A percentile compares a stretch with the other conserved stretches of the same genome.
phyloP scores from a whole-genome alignment of 2,888 invertebrate species.

The Miltochrista miniata region DNA sequence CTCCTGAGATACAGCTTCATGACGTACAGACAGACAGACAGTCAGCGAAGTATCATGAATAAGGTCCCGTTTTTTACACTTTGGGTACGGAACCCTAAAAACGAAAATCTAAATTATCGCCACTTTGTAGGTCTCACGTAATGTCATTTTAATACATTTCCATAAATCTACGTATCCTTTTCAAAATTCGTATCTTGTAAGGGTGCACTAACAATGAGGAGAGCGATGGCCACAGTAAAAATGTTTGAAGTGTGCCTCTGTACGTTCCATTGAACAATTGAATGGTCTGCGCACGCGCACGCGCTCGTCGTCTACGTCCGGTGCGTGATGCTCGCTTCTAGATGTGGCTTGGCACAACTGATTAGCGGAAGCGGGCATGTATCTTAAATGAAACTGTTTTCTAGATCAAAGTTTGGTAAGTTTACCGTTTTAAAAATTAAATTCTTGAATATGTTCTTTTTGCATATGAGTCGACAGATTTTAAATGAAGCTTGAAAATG shows the following conservation, averaged over 20 bases:
- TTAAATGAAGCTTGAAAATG: too few species aligned
- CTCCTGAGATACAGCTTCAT: too few species aligned
- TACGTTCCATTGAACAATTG: slow-evolving; percentile 77
- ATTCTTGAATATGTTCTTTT: too few species aligned
- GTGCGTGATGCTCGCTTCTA: slow-evolving; percentile 62
- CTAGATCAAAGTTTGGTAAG: too few species aligned
- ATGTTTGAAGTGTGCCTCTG: slow-evolving; percentile 82
- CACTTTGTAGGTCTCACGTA: too few species aligned
- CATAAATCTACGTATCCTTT: slow-evolving; percentile 1
- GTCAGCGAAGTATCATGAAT: too few species aligned
- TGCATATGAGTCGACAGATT: too few species aligned
- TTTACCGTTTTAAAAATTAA: too few species aligned
- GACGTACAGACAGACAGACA: too few species aligned
- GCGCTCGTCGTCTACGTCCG: slow-evolving; percentile 69
- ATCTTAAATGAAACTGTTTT: too few species aligned
- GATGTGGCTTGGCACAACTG: slow-evolving; percentile 25
- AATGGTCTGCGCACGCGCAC: slow-evolving; percentile 70
- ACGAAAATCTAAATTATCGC: not conserved
- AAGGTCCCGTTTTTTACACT: too few species aligned
- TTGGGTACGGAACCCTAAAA: too few species aligned
- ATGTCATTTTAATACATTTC: not conserved
- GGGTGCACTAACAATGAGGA: slow-evolving; percentile 56
- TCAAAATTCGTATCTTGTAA: slow-evolving; percentile 27
- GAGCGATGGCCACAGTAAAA: slow-evolving; percentile 69
- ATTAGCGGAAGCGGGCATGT: slow-evolving; percentile 15